Conservation (phyloP, 2,888 invertebrate genomes). For the Brachyopa scutellaris region DNA sequence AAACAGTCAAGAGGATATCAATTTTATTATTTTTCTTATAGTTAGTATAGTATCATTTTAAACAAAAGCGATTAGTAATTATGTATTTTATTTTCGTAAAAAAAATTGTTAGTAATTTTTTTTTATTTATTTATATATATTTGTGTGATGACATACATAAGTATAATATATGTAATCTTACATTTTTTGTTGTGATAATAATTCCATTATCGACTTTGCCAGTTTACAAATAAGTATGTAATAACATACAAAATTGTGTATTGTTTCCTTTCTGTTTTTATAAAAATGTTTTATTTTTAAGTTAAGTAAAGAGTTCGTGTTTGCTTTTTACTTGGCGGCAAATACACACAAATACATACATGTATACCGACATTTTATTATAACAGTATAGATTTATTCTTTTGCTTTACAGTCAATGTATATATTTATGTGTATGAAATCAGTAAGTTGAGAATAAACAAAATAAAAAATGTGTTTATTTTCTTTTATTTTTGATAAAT, state of each 20-base stretch:
- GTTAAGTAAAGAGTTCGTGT: slow-evolving; percentile 18
- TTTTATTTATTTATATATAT: slow-evolving; percentile 5
- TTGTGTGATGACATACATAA: slow-evolving; percentile 32
- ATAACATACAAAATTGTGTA: slow-evolving; percentile 53
- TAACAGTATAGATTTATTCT: slow-evolving; percentile 31
- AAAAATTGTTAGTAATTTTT: slow-evolving; percentile 46
- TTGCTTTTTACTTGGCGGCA: slow-evolving; percentile 39
- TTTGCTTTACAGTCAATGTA: slow-evolving; percentile 41
- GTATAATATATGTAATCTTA: slow-evolving; percentile 20
- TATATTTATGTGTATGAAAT: slow-evolving; percentile 32
- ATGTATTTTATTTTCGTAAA: slow-evolving; percentile 65
- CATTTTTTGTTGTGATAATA: slow-evolving; percentile 1
- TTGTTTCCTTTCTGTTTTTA: slow-evolving; percentile 16
- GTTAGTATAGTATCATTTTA: not conserved
- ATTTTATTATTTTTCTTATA: not conserved
- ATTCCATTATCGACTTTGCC: slow-evolving; percentile 11
- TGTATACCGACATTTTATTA: no score
- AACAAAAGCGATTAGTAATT: slow-evolving; percentile 61
- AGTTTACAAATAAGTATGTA: slow-evolving; percentile 36
- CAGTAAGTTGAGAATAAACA: slow-evolving; percentile 50
- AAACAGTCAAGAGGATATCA: slow-evolving; percentile 55
- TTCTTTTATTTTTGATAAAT: slow-evolving; percentile 46
- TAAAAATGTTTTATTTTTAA: slow-evolving; percentile 40
- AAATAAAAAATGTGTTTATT: slow-evolving; percentile 28
- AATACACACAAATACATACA: slow-evolving; percentile 42